phyloP scores from a whole-genome alignment of 2,888 invertebrate genomes.

The Amaurobius ferox region DNA sequence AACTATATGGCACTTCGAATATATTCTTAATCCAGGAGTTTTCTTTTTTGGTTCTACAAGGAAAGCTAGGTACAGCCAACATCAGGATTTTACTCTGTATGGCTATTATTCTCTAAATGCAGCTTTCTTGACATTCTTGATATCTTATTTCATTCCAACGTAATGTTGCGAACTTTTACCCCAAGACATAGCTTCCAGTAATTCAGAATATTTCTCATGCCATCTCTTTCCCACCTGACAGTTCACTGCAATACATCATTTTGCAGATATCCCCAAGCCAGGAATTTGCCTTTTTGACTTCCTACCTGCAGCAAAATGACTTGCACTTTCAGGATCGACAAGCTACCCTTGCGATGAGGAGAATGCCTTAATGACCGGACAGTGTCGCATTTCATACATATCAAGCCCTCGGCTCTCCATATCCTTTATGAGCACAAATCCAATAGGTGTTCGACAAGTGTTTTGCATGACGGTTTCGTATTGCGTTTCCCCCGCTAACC shows the following conservation, averaged over 20 bases:
- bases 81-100: too few relatives aligned
- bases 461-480: slow-evolving; percentile 10
- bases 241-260: not conserved
- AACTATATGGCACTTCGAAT: too few relatives aligned
- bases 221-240: not conserved
- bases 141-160: too few relatives aligned
- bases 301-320: slow-evolving; percentile 2
- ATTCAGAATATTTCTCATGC: not conserved
- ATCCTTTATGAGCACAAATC: not conserved
- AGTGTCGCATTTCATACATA: not conserved
- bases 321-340: not conserved
- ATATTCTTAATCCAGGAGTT: too few relatives aligned
- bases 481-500: not conserved
- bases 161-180: too few relatives aligned
- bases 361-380: not conserved
- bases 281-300: not conserved
- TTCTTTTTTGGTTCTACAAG: too few relatives aligned
- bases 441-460: slow-evolving; percentile 11
- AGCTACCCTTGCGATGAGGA: not conserved
- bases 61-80: too few relatives aligned
- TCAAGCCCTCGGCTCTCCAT: not conserved
- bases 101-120: too few relatives aligned
- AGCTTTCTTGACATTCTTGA: too few relatives aligned
- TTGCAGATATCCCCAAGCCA: not conserved
- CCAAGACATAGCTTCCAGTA: not conserved